Conservation (phyloP, 2,797 vertebrate species). For the Amblyraja radiata region DNA sequence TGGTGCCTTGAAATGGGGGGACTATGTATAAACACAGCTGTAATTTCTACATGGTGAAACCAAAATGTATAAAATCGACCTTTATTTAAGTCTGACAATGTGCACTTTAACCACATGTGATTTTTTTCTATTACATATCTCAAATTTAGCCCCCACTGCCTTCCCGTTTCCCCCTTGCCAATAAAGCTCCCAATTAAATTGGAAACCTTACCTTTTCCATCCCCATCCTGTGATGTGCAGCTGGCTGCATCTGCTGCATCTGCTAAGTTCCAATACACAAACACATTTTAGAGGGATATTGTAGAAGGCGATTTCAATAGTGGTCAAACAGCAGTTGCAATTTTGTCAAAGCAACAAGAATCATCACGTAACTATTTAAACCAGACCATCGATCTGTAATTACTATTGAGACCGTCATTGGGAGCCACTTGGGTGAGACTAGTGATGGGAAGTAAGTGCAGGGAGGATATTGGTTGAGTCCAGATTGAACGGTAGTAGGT, state of each 20-base stretch:
- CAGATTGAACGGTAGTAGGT: no score
- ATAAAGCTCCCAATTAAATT: background rate
- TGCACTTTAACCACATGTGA: no score
- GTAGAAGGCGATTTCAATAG: background rate
- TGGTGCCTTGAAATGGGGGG: no score
- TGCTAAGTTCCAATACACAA: background rate
- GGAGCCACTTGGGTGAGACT: background rate
- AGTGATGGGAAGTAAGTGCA: background rate
- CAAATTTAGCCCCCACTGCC: background rate
- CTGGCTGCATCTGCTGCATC: background rate
- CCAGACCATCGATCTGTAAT: background rate
- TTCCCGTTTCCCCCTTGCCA: background rate
- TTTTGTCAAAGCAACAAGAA: background rate
- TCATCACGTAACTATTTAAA: background rate
- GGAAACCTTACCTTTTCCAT: background rate
- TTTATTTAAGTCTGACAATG: no score
- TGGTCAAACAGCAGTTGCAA: background rate
- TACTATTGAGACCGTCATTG: background rate
- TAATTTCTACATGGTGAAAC: no score
- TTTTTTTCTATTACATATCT: background rate
- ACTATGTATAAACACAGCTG: no score
- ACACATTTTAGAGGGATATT: background rate
- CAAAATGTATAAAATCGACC: no score
- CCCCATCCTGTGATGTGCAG: background rate
- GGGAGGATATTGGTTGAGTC: background rate